Percentiles rank a stretch among this genome's conserved stretches.
Evolutionary conservation across 2,797 vertebrate species (phyloP).

Genomic region (Micrastur ruficollis): DNA sequence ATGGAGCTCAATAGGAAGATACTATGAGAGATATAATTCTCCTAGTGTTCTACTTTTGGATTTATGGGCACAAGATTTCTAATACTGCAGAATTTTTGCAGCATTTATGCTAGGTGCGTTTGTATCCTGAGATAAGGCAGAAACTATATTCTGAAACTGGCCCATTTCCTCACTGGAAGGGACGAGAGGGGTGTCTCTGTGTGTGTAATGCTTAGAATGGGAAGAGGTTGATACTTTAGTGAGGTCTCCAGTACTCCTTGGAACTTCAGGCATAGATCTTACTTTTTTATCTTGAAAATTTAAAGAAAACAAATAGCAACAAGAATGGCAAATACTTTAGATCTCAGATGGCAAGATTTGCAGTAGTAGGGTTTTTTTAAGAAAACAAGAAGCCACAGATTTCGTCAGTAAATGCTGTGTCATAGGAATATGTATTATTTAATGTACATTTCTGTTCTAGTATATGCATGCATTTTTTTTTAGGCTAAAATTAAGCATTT

Average conservation of each 20-base stretch:
- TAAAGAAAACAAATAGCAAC: not conserved
- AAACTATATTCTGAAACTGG: not conserved
- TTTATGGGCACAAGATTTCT: not conserved
- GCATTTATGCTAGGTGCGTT: not conserved
- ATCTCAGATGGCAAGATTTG: not conserved
- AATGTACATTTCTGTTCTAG: not conserved
- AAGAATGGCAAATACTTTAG: not conserved
- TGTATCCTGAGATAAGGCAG: not conserved
- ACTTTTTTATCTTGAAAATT: not conserved
- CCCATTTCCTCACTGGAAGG: not conserved
- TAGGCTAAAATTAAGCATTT: not conserved
- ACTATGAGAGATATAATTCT: not conserved
- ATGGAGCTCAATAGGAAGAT: not conserved
- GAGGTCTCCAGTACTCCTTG: not conserved
- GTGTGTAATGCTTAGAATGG: not conserved
- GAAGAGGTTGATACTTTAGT: not conserved
- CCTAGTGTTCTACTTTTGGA: not conserved
- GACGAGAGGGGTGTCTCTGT: rapidly evolving
- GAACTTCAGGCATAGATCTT: not conserved
- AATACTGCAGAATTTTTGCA: not conserved
- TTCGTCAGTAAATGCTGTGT: not conserved
- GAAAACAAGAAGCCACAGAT: not conserved
- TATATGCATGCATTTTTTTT: not conserved
- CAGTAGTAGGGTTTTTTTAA: not conserved
- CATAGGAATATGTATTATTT: not conserved